Conservation (phyloP, 2,888 invertebrate genomes). For the Slavum lentiscoides region DNA sequence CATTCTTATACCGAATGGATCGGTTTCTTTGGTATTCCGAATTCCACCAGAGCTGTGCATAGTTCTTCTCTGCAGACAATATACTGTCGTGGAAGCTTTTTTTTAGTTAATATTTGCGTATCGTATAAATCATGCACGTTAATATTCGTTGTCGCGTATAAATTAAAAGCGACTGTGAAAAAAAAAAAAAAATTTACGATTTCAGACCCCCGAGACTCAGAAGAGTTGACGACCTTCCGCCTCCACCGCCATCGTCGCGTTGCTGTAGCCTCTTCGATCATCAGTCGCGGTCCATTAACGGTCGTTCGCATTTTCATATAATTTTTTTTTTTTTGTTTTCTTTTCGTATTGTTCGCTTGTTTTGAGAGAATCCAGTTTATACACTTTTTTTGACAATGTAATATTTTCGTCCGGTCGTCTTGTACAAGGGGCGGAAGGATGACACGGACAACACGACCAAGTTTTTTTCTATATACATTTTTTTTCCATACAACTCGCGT, state of each 20-base stretch:
- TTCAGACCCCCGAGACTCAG: not conserved
- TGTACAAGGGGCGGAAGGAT: not conserved
- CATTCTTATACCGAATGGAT: too few species aligned
- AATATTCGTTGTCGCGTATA: not conserved
- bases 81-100: too few species aligned
- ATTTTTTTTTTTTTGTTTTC: constrained; percentile 4
- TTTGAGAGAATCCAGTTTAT: constrained; percentile 15
- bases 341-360: constrained; percentile 15
- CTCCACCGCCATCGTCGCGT: not conserved
- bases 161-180: constrained; percentile 17
- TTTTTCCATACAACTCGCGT: not conserved
- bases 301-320: constrained; percentile 27
- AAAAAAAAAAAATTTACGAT: constrained; percentile 3
- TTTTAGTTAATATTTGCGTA: too few species aligned
- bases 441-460: not conserved
- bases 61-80: too few species aligned
- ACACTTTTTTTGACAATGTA: not conserved
- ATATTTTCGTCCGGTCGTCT: too few species aligned
- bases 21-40: too few species aligned
- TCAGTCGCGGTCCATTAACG: constrained; percentile 41
- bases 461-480: not conserved
- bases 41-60: too few species aligned
- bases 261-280: not conserved
- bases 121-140: not conserved
- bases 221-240: constrained; percentile 31